Base-by-base conservation (phyloP, 1,140 invertebrate genomes). In the Ctenoplectra terminalis region DNA sequence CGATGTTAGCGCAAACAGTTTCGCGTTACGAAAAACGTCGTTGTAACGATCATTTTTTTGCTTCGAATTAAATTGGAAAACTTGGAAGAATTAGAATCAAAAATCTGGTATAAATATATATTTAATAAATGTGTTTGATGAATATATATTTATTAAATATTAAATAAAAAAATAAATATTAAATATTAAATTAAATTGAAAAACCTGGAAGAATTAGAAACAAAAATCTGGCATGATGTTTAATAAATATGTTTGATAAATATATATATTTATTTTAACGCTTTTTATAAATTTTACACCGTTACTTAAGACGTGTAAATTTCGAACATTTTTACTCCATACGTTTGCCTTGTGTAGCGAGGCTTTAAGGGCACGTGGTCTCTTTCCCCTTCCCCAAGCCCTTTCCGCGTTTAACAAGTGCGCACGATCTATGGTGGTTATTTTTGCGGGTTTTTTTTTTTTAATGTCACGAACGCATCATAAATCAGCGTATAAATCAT, bases 401-500 rank as follows among this genome's bases (percentile, higher is more conserved):
- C 34, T 50, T 52, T 56, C n/a, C 17, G n/a, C n/a, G 8, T 29
- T 2, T 20, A 20, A 74, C 34, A 43, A 72, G 43, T 37, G 23
- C 15, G 13, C 31, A n/a, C 23, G 15, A 23, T 11, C 37, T 4
- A 17, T n/a, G 31, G 3, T 2, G 9, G 2, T 20, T 26, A 75
- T 26, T 52, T 64, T 29, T 20, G 23, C 52, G 29, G n/a, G 11
- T 17, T 26, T 26, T 50, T 63, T 26, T 76, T 46, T 54, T 71
- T 71, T 46, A 46, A 34, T 20, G 15, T 50, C 31, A 26, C 15
- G 17, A 6, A 6, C 26, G 13, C 13, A 31, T 31, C 56, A 48
- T 63, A 76, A 70, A 77, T 84, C 66, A 72, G 50, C 43, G 20
- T 58, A 54, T 60, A 70, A 82, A 85, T 78, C 67, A 85, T 54